Evolutionary conservation across 2,113 vertebrate genomes (phyloP).

Genomic region (Ctenodactylus gundi): DNA sequence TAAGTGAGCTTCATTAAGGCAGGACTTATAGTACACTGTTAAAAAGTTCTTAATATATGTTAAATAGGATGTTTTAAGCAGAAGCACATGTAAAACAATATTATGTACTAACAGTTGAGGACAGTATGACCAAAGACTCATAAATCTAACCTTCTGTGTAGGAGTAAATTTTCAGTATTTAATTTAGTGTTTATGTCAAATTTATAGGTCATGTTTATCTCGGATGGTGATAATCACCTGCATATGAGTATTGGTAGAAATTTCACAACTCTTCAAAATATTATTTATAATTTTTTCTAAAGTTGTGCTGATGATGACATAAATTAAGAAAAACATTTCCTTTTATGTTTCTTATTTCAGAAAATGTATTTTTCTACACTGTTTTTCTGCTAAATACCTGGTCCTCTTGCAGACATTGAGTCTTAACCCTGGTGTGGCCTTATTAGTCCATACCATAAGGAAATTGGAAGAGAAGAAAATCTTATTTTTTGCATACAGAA

Average conservation of each 20-base stretch:
- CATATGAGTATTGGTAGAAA: background rate
- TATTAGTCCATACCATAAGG: background rate
- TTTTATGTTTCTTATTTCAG: background rate
- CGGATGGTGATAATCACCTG: background rate
- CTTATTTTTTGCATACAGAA: background rate
- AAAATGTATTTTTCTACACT: background rate
- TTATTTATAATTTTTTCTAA: conserved; percentile 2
- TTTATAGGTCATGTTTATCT: background rate
- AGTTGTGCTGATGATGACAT: background rate
- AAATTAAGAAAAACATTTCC: conserved; percentile 3
- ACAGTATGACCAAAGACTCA: background rate
- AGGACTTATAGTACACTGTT: background rate
- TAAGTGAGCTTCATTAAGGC: background rate
- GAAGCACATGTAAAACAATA: background rate
- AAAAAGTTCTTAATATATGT: background rate
- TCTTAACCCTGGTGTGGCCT: background rate
- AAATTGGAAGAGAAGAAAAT: background rate
- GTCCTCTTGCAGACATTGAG: background rate
- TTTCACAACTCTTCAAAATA: background rate
- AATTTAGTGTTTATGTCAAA: background rate
- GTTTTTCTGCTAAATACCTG: background rate
- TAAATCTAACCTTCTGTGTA: background rate
- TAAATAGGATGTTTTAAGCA: background rate
- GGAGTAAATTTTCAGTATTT: background rate
- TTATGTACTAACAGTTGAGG: background rate